Conservation (phyloP, 2,888 invertebrate species). For the Sericinus montela region DNA sequence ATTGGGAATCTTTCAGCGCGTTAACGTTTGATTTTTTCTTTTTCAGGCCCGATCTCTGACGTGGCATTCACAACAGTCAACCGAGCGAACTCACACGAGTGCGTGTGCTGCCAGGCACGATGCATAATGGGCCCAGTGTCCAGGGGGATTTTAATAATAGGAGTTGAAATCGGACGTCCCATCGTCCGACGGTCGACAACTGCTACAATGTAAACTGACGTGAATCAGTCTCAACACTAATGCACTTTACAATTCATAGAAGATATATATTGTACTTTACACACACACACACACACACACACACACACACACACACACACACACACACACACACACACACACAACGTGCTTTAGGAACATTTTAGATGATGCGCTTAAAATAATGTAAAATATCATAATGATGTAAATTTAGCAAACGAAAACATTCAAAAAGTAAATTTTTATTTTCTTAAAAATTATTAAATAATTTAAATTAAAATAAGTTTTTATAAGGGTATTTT, state of each 20-base stretch:
- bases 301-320: no score
- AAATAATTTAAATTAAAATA: no score
- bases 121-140: slow-evolving; percentile 59
- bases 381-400: no score
- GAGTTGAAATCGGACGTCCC: slow-evolving; percentile 37
- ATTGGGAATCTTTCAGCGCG: no score
- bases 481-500: no score
- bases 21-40: slow-evolving; percentile 25
- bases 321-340: no score
- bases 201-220: slow-evolving; percentile 41
- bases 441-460: no score
- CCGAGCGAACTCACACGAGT: slow-evolving; percentile 47
- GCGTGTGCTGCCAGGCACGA: slow-evolving; percentile 33
- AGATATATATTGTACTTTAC: slow-evolving; percentile 17
- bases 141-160: slow-evolving; percentile 69
- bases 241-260: slow-evolving; percentile 17
- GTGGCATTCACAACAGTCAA: slow-evolving; percentile 38
- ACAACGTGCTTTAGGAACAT: no score
- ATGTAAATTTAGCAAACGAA: no score
- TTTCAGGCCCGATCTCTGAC: slow-evolving; percentile 37
- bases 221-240: slow-evolving; percentile 14
- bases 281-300: no score
- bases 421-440: no score
- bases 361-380: no score
- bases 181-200: slow-evolving; percentile 42